These are phyloP conservation scores for Sternarchorhynchus goeldii DNA, from an alignment of 2,797 vertebrate genomes.

Conservation along the genomic window DNA sequence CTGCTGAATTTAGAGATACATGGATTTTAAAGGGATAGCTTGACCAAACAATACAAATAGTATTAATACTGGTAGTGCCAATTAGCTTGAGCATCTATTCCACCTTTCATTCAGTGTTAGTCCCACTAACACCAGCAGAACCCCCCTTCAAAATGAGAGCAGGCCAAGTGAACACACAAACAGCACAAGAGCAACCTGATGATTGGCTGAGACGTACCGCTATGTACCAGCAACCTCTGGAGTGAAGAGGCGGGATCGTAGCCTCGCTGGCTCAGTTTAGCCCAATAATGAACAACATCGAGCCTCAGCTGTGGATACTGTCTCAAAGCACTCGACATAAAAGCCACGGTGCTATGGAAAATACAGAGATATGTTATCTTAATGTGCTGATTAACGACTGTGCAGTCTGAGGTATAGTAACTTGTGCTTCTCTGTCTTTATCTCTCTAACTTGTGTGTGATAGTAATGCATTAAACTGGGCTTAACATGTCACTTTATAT, in stretches of 20 bases:
- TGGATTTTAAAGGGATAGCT: too few species aligned
- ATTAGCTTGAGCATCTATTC: too few species aligned
- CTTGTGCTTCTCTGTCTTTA: not conserved
- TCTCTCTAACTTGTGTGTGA: not conserved
- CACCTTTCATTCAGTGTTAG: too few species aligned
- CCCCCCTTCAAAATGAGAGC: too few species aligned
- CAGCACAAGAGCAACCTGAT: not conserved
- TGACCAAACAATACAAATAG: too few species aligned
- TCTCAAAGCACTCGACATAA: conserved; percentile 53
- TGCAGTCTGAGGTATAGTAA: conserved; percentile 2
- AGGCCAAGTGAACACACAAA: too few species aligned
- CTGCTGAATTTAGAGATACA: not conserved
- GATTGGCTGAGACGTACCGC: not conserved
- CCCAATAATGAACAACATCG: conserved; percentile 61
- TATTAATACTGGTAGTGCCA: too few species aligned
- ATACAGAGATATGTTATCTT: conserved; percentile 31
- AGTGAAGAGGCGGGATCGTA: conserved; percentile 40
- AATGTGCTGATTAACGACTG: conserved; percentile 17
- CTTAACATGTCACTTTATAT: not conserved
- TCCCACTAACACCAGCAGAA: too few species aligned
- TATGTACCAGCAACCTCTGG: not conserved
- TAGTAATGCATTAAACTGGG: not conserved
- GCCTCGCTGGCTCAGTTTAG: conserved; percentile 44
- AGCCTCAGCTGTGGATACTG: conserved; percentile 56
- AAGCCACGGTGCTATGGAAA: conserved; percentile 51